A percentile compares a stretch with the other conserved stretches of the same genome.
These are phyloP conservation scores for Rhea pennata DNA, from an alignment of 2,113 vertebrate genomes.

Conservation along the genomic window DNA sequence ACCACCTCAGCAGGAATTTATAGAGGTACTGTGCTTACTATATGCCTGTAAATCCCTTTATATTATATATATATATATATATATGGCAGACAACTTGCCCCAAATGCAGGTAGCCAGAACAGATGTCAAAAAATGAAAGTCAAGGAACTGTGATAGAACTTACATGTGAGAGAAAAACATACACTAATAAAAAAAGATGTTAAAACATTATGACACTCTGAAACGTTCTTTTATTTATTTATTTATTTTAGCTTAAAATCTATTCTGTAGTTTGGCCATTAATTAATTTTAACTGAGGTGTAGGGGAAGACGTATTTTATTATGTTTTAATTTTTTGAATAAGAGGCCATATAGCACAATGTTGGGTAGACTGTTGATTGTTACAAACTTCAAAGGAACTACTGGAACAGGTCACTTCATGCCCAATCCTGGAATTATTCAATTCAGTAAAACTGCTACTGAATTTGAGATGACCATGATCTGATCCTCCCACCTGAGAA, in stretches of 20 bases:
- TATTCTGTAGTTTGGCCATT: not conserved
- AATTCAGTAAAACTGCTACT: not conserved
- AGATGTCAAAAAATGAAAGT: not conserved
- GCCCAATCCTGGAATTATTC: not conserved
- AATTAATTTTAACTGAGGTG: not conserved
- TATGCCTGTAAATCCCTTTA: not conserved
- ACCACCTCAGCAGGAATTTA: not conserved
- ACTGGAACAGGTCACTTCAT: not conserved
- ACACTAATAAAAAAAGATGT: not conserved
- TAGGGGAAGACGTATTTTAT: not conserved
- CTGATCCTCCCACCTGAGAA: not conserved
- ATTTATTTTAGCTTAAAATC: constrained; percentile 5
- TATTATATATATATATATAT: not conserved
- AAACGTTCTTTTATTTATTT: not conserved
- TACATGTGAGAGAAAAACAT: not conserved
- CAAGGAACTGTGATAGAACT: not conserved
- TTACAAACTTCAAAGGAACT: not conserved
- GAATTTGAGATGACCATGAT: not conserved
- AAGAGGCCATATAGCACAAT: not conserved
- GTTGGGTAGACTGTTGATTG: not conserved
- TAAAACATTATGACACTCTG: not conserved
- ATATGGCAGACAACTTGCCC: not conserved
- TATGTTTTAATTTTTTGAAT: not conserved
- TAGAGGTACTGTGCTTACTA: not conserved
- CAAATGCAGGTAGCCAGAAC: not conserved